A percentile compares a stretch with the other conserved stretches of the same genome.
phyloP scores from a whole-genome alignment of 2,888 invertebrate species.

The Cremastobaeus sp. region DNA sequence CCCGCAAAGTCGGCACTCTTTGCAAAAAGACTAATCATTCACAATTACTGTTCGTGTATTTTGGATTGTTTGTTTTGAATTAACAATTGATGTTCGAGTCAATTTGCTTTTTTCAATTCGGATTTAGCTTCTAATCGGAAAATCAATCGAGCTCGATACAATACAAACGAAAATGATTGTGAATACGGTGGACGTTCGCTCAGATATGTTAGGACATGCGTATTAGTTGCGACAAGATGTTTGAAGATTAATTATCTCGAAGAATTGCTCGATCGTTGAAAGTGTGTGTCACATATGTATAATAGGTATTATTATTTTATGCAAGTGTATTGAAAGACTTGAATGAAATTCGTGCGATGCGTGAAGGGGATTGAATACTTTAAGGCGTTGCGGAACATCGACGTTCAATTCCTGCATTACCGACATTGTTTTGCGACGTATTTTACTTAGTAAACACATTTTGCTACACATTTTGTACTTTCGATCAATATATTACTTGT shows the following conservation, averaged over 20 bases:
- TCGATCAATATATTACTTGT: slow-evolving; percentile 44
- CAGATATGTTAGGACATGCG: slow-evolving; percentile 68
- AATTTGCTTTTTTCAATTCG: no score
- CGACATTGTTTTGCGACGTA: slow-evolving; percentile 57
- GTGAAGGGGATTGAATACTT: slow-evolving; percentile 28
- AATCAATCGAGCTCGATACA: background rate
- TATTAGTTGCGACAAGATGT: slow-evolving; percentile 59
- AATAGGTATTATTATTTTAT: slow-evolving; percentile 17
- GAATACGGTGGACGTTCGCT: slow-evolving; percentile 63
- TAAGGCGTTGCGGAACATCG: slow-evolving; percentile 40
- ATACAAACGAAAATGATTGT: background rate
- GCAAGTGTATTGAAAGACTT: slow-evolving; percentile 37
- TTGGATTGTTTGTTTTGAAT: slow-evolving; percentile 5
- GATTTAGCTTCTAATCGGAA: no score
- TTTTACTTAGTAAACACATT: slow-evolving; percentile 54
- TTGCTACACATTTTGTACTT: slow-evolving; percentile 56
- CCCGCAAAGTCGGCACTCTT: no score
- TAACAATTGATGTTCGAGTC: no score
- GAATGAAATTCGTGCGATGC: slow-evolving; percentile 48
- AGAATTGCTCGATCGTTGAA: slow-evolving; percentile 48
- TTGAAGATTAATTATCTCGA: slow-evolving; percentile 55
- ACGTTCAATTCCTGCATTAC: slow-evolving; percentile 53
- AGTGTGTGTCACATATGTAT: slow-evolving; percentile 11
- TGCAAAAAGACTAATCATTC: slow-evolving; percentile 38
- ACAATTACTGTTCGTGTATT: slow-evolving; percentile 25